phyloP scores from a whole-genome alignment of 2,113 vertebrate species.

The Petroica traversi region DNA sequence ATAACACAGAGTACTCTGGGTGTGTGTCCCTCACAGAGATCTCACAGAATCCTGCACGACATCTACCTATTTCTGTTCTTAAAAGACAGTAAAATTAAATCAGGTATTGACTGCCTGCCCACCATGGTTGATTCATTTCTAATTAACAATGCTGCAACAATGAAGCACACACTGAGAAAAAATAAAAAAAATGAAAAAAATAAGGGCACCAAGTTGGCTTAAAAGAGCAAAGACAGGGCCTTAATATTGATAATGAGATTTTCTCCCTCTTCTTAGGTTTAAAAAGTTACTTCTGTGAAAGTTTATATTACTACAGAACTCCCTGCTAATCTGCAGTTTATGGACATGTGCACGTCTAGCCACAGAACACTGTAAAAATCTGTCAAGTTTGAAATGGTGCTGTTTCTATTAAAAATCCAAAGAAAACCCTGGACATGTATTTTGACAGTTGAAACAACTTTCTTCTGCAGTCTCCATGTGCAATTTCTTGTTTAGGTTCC shows the following conservation, averaged over 20 bases:
- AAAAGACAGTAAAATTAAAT: slow-evolving; percentile 45
- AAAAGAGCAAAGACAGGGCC: neutral
- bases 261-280: neutral
- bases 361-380: neutral
- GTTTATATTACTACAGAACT: neutral
- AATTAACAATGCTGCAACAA: slow-evolving; percentile 39
- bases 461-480: neutral
- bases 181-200: neutral
- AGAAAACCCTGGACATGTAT: neutral
- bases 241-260: neutral
- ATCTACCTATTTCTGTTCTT: neutral
- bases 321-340: neutral
- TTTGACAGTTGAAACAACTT: neutral
- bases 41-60: neutral
- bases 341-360: neutral
- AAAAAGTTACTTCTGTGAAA: neutral
- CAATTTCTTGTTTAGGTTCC: neutral
- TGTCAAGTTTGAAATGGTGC: neutral
- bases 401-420: neutral
- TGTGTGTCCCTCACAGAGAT: neutral
- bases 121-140: slow-evolving; percentile 14
- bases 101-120: neutral
- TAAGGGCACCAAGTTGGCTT: neutral
- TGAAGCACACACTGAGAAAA: neutral
- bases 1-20: neutral